Evolutionary conservation across 2,113 vertebrate genomes (phyloP), one percentile per base, ranked within the genome.

Genomic region (Merops nubicus): DNA sequence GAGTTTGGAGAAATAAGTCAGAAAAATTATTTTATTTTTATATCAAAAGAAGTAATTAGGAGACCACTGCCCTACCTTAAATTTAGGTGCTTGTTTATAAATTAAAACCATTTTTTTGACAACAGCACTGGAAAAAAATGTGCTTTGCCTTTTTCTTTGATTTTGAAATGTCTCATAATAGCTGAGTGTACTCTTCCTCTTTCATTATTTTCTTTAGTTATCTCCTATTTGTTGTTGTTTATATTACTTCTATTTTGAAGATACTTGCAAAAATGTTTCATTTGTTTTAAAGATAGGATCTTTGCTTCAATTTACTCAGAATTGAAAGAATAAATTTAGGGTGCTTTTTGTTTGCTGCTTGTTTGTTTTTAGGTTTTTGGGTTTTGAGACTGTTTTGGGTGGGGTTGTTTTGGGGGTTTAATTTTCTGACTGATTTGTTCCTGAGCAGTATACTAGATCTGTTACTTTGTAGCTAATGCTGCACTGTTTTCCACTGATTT

Each of bases 181-280:
- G 13, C 40, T 50, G 70, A 86, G 23, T 26, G 5, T 56, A 22
- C 0, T 1, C 34, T n/a, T n/a, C n/a, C n/a, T n/a, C n/a, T n/a
- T n/a, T n/a, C n/a, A n/a, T 82, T 69, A 7, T 45, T 75, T 67
- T 40, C 17, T 85, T 85, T 76, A 6, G n/a, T 80, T 7, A 28
- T 34, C 1, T 51, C 33, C 40, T 59, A 10, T 68, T 85, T 90
- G 48, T 73, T 42, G 51, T 23, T 78, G 10, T 51, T 85, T 50
- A 17, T 33, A 50, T 25, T 53, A 8, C 20, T 91, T 88, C 45
- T 51, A 0, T 82, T 73, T 73, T 81, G n/a, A 77, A 85, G 33
- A 82, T 11, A 15, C 25, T 88, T 83, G 19, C 4, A 54, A 43
- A 88, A 82, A 72, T 42, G 9, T 33, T 57, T 20, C 1, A 22